These are phyloP conservation scores for Pseudorasbora parva DNA, from an alignment of 2,113 vertebrate genomes.

Conservation along the genomic window DNA sequence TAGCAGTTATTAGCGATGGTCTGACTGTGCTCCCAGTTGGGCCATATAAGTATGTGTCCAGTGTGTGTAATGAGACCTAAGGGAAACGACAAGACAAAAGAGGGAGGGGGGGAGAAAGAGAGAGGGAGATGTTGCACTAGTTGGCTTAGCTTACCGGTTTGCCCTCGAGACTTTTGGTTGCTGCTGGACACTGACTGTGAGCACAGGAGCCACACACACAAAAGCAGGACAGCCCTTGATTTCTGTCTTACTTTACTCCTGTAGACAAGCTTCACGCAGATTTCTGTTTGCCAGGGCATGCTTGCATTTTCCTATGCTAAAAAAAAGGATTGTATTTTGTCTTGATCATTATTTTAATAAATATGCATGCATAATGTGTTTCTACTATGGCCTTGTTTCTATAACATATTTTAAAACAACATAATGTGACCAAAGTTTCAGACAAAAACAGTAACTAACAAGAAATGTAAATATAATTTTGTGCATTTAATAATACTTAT, in stretches of 20 bases:
- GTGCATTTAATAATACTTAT: not conserved
- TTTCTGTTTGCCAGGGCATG: not conserved
- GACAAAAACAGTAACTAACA: not conserved
- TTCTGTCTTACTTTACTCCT: conserved; percentile 35
- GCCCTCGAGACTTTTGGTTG: conserved; percentile 76
- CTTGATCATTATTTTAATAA: not conserved
- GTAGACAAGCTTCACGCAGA: not conserved
- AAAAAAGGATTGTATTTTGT: not conserved
- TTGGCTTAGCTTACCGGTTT: conserved; percentile 64
- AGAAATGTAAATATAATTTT: not conserved
- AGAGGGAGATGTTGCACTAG: conserved; percentile 25
- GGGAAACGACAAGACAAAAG: conserved; percentile 12
- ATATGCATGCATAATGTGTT: not conserved
- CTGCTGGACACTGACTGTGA: conserved; percentile 72
- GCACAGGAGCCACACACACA: conserved; percentile 64
- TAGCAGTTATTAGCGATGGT: conserved; percentile 46
- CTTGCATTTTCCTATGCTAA: not conserved
- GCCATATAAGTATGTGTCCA: conserved; percentile 62
- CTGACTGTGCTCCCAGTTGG: conserved; percentile 39
- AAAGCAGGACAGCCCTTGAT: conserved; percentile 59
- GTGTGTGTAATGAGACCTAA: conserved; percentile 71
- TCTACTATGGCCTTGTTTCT: conserved; percentile 29
- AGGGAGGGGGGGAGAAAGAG: not conserved
- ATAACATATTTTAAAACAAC: not conserved
- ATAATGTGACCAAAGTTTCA: conserved; percentile 10